Evolutionary conservation across 1,140 invertebrate genomes (phyloP).

Genomic region (Steinernema feltiae): DNA sequence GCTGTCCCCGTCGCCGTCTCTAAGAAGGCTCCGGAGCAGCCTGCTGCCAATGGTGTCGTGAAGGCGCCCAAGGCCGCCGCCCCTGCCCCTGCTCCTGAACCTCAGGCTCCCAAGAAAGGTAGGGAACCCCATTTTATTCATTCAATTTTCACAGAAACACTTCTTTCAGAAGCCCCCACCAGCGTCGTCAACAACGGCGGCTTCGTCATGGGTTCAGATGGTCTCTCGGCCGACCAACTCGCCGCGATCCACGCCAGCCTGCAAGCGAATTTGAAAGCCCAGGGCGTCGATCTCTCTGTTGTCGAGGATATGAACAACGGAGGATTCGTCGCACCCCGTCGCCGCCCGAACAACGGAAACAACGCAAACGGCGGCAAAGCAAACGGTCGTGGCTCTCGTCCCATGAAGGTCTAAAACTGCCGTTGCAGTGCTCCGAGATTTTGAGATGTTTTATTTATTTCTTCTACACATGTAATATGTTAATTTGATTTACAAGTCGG

Average conservation of each 20-base stretch:
- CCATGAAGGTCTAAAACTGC: background rate
- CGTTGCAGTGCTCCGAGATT: background rate
- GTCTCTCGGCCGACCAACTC: constrained; percentile 47
- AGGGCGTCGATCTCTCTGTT: background rate
- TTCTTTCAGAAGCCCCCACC: constrained; percentile 29
- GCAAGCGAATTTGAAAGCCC: constrained; percentile 1
- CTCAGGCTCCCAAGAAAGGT: background rate
- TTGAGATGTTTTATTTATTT: constrained; percentile 14
- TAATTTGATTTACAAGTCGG: background rate
- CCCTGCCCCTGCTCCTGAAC: background rate
- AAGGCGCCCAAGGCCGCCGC: constrained; percentile 19
- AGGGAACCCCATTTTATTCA: background rate
- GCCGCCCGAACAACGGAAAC: background rate
- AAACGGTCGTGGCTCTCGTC: background rate
- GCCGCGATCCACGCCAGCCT: constrained; percentile 46
- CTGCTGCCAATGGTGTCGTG: constrained; percentile 6
- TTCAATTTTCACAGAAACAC: background rate
- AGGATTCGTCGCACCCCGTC: background rate
- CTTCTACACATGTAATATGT: background rate
- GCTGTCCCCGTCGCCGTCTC: background rate
- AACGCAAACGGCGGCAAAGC: background rate
- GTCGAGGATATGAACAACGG: background rate
- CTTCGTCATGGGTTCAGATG: constrained; percentile 50
- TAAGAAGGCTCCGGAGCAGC: background rate
- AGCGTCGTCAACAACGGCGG: constrained; percentile 26